phyloP scores from a whole-genome alignment of 2,888 invertebrate species.

The Muscina levida region DNA sequence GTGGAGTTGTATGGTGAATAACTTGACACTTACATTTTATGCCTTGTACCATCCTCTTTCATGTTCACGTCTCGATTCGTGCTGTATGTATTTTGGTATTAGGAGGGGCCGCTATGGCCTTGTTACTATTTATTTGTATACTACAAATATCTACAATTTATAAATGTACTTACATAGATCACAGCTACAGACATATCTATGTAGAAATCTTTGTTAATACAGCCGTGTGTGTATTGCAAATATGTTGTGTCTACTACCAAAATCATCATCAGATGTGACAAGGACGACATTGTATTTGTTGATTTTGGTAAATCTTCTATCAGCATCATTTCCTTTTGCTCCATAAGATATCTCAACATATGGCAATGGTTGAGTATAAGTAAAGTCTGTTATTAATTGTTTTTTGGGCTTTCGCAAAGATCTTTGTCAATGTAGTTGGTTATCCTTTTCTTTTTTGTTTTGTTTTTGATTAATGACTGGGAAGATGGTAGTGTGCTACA shows the following conservation, averaged over 20 bases:
- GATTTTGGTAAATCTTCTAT: neutral
- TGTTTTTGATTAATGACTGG: conserved; percentile 31
- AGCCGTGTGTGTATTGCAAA: neutral
- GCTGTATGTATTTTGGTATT: neutral
- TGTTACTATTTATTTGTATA: neutral
- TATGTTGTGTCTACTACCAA: conserved; percentile 16
- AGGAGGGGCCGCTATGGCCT: neutral
- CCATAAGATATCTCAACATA: neutral
- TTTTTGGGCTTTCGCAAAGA: neutral
- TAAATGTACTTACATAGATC: neutral
- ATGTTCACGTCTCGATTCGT: neutral
- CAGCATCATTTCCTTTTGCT: neutral
- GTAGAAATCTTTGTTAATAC: neutral
- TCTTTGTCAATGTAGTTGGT: conserved; percentile 8
- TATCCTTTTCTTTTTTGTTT: too few relatives aligned
- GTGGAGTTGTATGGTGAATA: neutral
- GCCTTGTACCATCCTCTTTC: neutral
- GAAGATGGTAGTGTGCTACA: neutral
- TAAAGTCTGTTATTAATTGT: conserved; percentile 1
- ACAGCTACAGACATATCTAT: neutral
- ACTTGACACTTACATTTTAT: conserved; percentile 13
- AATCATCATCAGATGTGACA: conserved; percentile 29
- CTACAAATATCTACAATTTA: too few relatives aligned
- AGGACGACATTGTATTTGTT: conserved; percentile 9
- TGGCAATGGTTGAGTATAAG: neutral